Base-by-base conservation (phyloP, 1,140 invertebrate genomes). In the Rhizoglyphus robini region DNA sequence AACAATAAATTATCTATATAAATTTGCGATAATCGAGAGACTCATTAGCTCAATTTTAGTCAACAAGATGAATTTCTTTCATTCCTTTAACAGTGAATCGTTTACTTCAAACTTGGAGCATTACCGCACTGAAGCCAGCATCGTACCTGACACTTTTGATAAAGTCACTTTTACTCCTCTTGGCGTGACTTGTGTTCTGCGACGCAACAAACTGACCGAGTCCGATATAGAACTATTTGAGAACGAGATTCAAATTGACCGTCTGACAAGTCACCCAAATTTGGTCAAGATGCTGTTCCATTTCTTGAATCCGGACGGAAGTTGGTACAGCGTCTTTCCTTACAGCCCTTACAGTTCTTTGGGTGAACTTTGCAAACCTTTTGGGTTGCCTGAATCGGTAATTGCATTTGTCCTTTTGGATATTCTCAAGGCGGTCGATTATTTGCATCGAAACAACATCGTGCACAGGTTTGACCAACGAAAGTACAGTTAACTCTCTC, bases 381-480 rank as follows among this genome's bases (percentile, higher is more conserved):
- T 85, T 73, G 86, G 86, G 71, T 76, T 94, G 49, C 85, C 88
- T 1, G 90, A 95, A 76, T 73, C 83, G 48, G 83, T 86, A 25
- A 84, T 90, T 71, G 81, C 86, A 36, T 81, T 86, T 64, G 86
- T 94, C 69, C 74, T 91, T 34, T 79, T 80, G 72, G 88, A 91
- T 77, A 80, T 89, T 23, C 76, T 92, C 49, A 74, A 81, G 36
- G 90, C 85, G 0, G 76, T 94, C 25, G 82, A 86, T 70, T 93
- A 94, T 75, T 81, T 95, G 66, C 89, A 93, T 74, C 82, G 81
- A 66, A 84, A 84, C 75, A 84, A 87, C 65, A 85, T 86, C 74
- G 88, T 94, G 72, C 89, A 93, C 73, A 86, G 88, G 84, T 27
- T 29, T n/a, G 32, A 34, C 36, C 27, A 34, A 60, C 31, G 15